Conservation (phyloP, 53 echinoderm and acorn worm genomes). For the Zoroaster sp. region DNA sequence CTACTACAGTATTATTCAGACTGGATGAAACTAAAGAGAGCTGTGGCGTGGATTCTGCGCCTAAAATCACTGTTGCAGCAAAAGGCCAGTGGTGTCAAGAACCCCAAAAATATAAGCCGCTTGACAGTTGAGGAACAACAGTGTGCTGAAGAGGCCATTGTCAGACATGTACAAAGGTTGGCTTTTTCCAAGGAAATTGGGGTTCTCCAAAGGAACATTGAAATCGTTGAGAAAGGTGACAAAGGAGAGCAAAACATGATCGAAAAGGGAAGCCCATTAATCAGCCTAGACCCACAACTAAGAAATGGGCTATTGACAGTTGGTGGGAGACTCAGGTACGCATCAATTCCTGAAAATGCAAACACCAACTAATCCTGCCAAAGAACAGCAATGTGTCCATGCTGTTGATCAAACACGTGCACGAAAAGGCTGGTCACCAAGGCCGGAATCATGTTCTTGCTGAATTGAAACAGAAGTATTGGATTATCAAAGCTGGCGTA, state of each 20-base stretch:
- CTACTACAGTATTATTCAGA: slow-evolving; percentile 43
- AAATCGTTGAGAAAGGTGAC: neutral
- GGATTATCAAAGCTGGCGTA: slow-evolving; percentile 36
- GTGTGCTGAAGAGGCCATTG: slow-evolving; percentile 42
- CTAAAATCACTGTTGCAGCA: neutral
- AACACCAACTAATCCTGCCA: slow-evolving; percentile 67
- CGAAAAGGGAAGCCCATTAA: slow-evolving; percentile 3
- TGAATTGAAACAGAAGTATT: slow-evolving; percentile 53
- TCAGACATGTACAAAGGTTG: slow-evolving; percentile 5
- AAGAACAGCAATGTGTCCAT: slow-evolving; percentile 47
- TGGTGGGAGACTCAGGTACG: slow-evolving; percentile 59
- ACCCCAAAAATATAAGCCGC: neutral
- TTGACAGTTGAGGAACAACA: slow-evolving; percentile 18
- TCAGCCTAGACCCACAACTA: slow-evolving; percentile 39
- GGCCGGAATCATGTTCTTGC: slow-evolving; percentile 62
- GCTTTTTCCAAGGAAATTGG: slow-evolving; percentile 18
- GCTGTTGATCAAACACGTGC: slow-evolving; percentile 60
- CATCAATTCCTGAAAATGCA: slow-evolving; percentile 18
- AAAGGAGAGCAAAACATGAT: neutral
- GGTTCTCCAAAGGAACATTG: slow-evolving; percentile 6
- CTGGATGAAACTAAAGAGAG: slow-evolving; percentile 48
- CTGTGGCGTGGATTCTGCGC: slow-evolving; percentile 55
- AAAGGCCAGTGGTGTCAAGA: neutral
- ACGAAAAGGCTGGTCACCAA: slow-evolving; percentile 48
- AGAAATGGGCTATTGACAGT: slow-evolving; percentile 54